Conservation (phyloP, 2,888 invertebrate species). For the Ectropis crepuscularia region DNA sequence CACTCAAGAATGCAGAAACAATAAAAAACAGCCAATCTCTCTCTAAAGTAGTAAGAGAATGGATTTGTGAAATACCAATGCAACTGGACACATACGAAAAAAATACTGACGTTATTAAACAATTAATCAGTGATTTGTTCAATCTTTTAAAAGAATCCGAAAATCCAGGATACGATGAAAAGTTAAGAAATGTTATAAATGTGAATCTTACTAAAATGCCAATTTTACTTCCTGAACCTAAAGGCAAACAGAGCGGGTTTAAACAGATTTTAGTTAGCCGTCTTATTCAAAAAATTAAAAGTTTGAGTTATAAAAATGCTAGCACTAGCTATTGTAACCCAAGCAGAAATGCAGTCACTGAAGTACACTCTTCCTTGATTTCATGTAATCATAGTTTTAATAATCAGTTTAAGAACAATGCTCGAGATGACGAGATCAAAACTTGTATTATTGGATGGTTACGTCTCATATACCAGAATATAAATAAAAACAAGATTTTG, state of each 20-base stretch:
- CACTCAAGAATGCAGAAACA: slow-evolving; percentile 12
- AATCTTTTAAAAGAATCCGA: slow-evolving; percentile 36
- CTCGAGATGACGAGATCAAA: slow-evolving; percentile 12
- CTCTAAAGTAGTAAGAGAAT: slow-evolving; percentile 47
- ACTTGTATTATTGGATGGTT: slow-evolving; percentile 21
- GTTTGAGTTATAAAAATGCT: slow-evolving; percentile 1
- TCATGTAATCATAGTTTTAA: slow-evolving; percentile 5
- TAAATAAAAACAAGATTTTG: background rate
- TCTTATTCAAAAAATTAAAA: slow-evolving; percentile 49
- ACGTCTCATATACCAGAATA: slow-evolving; percentile 9
- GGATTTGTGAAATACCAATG: slow-evolving; percentile 55
- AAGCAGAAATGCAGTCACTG: slow-evolving; percentile 3
- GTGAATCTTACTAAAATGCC: slow-evolving; percentile 52
- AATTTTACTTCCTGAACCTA: slow-evolving; percentile 51
- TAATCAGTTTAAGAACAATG: slow-evolving; percentile 1
- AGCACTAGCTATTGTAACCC: background rate
- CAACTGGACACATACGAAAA: slow-evolving; percentile 44
- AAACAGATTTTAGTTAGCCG: slow-evolving; percentile 48
- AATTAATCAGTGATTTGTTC: slow-evolving; percentile 54
- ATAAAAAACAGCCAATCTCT: slow-evolving; percentile 49
- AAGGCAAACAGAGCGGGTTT: slow-evolving; percentile 42
- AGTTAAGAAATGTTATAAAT: slow-evolving; percentile 50
- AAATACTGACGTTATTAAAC: slow-evolving; percentile 48
- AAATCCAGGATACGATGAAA: slow-evolving; percentile 43
- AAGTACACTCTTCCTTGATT: slow-evolving; percentile 5